Evolutionary conservation across 2,888 invertebrate species (phyloP).

Genomic region (Pediacus dermestoides): DNA sequence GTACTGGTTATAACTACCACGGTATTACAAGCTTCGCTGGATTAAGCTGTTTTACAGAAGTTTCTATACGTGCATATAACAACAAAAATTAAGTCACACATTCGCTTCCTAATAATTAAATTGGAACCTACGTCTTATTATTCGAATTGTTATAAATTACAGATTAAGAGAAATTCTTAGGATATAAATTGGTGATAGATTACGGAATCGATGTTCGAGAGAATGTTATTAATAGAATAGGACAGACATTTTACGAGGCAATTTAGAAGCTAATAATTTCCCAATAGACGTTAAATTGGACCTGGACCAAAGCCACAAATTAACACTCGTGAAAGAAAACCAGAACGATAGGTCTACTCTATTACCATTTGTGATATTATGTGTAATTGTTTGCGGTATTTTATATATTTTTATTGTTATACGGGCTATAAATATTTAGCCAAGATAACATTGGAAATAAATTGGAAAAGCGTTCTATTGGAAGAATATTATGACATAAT

Average conservation of each 20-base stretch:
- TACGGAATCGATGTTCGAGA: no score
- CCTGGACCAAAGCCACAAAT: conserved; percentile 18
- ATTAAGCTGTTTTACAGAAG: no score
- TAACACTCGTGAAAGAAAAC: conserved; percentile 19
- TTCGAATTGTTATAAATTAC: no score
- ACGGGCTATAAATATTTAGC: background rate
- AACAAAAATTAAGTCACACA: no score
- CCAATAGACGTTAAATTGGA: conserved; percentile 21
- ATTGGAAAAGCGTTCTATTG: background rate
- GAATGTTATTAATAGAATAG: conserved; percentile 22
- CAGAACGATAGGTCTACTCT: background rate
- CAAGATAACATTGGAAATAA: background rate
- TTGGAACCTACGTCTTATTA: no score
- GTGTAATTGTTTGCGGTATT: conserved; percentile 2
- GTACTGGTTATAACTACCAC: no score
- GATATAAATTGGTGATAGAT: no score
- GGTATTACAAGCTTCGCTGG: no score
- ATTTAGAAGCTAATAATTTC: conserved; percentile 19
- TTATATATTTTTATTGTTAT: background rate
- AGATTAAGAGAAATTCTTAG: no score
- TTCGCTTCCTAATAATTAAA: no score
- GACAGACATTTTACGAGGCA: conserved; percentile 18
- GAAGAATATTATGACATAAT: no score
- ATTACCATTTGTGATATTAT: conserved; percentile 9
- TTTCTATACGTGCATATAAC: no score